Percentiles rank a stretch among this genome's conserved stretches.
phyloP scores from a whole-genome alignment of 2,113 vertebrate species.

The Alethe diademata region DNA sequence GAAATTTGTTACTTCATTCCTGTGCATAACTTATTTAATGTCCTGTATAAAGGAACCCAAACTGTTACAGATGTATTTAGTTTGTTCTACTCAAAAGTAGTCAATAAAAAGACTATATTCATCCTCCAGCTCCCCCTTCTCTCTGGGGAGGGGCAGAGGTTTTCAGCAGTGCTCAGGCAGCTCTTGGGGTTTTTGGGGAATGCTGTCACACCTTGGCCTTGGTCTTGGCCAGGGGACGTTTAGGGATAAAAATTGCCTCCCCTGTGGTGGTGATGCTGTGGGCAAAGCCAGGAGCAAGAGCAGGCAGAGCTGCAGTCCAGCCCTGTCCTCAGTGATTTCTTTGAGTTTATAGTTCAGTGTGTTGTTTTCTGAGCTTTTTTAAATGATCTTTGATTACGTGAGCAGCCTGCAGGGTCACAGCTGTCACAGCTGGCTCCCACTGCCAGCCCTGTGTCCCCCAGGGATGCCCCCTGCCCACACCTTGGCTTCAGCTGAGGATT shows the following conservation, averaged over 20 bases:
- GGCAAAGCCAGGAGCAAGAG: not conserved
- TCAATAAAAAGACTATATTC: slow-evolving; percentile 83
- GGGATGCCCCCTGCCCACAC: not conserved
- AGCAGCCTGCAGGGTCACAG: not conserved
- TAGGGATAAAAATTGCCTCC: not conserved
- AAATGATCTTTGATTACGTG: accelerated
- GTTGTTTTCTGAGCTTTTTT: not conserved
- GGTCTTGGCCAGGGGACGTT: not conserved
- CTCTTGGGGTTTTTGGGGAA: no score
- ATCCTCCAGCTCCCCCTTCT: slow-evolving; percentile 17
- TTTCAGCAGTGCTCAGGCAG: no score
- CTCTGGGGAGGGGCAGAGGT: not conserved
- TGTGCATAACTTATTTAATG: slow-evolving; percentile 82
- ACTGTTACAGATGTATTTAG: slow-evolving; percentile 82
- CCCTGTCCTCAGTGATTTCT: not conserved
- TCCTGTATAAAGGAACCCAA: slow-evolving; percentile 78
- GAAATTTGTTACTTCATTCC: slow-evolving; percentile 77
- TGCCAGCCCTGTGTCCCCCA: not conserved
- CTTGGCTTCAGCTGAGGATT: not conserved
- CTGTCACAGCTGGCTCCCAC: not conserved
- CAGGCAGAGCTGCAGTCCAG: not conserved
- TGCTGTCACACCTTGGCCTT: not conserved
- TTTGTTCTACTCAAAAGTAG: slow-evolving; percentile 82
- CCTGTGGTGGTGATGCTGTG: not conserved
- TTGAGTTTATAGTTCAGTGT: not conserved